Base-by-base conservation (phyloP, 2,113 vertebrate genomes). In the Columba livia region DNA sequence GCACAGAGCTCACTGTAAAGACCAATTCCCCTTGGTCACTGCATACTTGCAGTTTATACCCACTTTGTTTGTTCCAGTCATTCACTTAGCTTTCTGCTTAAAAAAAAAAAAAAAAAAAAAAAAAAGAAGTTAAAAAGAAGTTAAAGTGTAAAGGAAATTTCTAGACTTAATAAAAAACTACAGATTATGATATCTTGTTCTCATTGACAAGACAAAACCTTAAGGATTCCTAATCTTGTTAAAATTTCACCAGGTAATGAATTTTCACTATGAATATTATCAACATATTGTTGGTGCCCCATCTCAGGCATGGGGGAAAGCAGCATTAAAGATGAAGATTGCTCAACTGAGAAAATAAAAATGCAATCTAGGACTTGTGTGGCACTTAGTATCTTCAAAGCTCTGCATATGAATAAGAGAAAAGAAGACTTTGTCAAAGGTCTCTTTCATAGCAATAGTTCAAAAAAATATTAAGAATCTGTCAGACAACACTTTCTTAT, bases 31-130 rank as follows among this genome's bases (percentile, higher is more conserved):
- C 57, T 79, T 81, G 65, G 65, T 85, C 89, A 71, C 92, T 90
- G 90, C 26, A 42, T 85, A 71, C 57, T 96, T 88, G 92, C 77
- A 95, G 61, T 81, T 93, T 89, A 94, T 54, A 82, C 28, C 19
- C 79, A 94, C 61, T 90, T 81, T 9, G 75, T 67, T 79, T 93
- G 18, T 75, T 95, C 65, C 53, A 81, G 94, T 29, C 90, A 64
- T 64, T 83, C 73, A 98, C 98, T 98, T 98, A 98, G 98, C 98
- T 98, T 96, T 80, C 40, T 91, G 93, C 93, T 97, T 94, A 64
- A 96, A 95, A 97, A 91, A 87, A 96, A 96, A 97, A 97, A 36
- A 36, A 36, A 36, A 36, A 36, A 36, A 36, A 36, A 36, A 36
- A 36, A 36, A 36, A 36, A 36, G 9, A 36, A 9, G 36, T n/a